These are phyloP conservation scores for Sebastes hubbsi DNA, from an alignment of 2,797 vertebrate genomes.

Conservation along the genomic window DNA sequence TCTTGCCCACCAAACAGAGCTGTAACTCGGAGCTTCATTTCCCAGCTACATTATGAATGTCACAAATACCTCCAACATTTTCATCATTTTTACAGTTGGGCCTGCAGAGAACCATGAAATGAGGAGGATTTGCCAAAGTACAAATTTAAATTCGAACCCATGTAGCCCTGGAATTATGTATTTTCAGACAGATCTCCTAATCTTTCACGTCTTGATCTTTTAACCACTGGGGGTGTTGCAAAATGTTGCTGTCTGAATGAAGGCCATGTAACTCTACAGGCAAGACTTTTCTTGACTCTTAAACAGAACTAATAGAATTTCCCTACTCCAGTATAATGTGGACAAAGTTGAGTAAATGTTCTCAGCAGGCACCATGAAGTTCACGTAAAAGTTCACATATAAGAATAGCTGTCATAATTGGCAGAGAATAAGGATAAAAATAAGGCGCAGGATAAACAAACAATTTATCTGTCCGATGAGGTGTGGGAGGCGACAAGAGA, in stretches of 20 bases:
- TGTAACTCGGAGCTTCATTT: conserved; percentile 15
- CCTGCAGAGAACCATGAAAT: conserved; percentile 14
- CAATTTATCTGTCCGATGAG: conserved; percentile 53
- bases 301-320: background rate
- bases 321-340: background rate
- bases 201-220: conserved; percentile 36
- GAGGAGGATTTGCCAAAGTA: conserved; percentile 8
- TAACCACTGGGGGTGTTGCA: background rate
- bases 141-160: conserved; percentile 7
- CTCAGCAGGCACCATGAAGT: background rate
- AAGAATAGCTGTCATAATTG: conserved; percentile 16
- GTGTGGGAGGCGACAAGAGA: conserved; percentile 46
- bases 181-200: conserved; percentile 13
- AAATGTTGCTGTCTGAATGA: conserved; percentile 3
- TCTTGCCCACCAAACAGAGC: conserved; percentile 6
- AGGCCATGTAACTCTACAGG: background rate
- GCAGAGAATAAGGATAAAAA: conserved; percentile 14
- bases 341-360: conserved; percentile 3
- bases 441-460: conserved; percentile 38
- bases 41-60: conserved; percentile 3
- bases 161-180: conserved; percentile 7
- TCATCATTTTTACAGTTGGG: conserved; percentile 2
- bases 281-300: conserved; percentile 9
- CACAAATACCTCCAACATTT: conserved; percentile 19
- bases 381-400: background rate